Conservation (phyloP, 2,888 invertebrate species). For the Apamea crenata region DNA sequence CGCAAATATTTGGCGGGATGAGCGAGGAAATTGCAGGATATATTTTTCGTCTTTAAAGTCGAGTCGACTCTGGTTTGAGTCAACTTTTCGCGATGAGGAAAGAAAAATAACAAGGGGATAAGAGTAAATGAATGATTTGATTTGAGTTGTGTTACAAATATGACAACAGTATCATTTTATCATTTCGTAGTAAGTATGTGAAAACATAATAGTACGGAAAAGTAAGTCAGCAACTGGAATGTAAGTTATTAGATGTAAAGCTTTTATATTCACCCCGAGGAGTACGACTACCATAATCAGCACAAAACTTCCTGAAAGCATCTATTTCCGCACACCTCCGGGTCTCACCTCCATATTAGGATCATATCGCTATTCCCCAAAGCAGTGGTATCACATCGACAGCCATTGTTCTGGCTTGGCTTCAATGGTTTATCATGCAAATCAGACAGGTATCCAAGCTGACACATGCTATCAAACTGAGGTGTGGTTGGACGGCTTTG, state of each 20-base stretch:
- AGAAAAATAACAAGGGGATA: background rate
- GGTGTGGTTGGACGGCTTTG: conserved; percentile 33
- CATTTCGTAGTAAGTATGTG: too few relatives aligned
- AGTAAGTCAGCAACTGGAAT: background rate
- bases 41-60: conserved; percentile 35
- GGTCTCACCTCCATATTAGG: background rate
- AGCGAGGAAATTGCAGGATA: conserved; percentile 25
- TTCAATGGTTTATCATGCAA: conserved; percentile 51
- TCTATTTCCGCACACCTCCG: background rate
- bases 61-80: background rate
- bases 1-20: conserved; percentile 45
- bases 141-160: background rate
- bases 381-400: conserved; percentile 39
- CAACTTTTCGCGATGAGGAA: background rate
- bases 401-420: conserved; percentile 37
- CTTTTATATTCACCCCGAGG: background rate
- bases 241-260: background rate
- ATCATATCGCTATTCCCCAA: conserved; percentile 1
- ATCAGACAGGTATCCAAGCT: conserved; percentile 26
- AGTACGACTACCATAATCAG: background rate
- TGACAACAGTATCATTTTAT: background rate
- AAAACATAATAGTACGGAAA: background rate
- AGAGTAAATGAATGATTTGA: too few relatives aligned
- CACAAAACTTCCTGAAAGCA: conserved; percentile 7
- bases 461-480: conserved; percentile 24